Base-by-base conservation (phyloP, 2,888 invertebrate genomes). In the Andrena flavipes region DNA sequence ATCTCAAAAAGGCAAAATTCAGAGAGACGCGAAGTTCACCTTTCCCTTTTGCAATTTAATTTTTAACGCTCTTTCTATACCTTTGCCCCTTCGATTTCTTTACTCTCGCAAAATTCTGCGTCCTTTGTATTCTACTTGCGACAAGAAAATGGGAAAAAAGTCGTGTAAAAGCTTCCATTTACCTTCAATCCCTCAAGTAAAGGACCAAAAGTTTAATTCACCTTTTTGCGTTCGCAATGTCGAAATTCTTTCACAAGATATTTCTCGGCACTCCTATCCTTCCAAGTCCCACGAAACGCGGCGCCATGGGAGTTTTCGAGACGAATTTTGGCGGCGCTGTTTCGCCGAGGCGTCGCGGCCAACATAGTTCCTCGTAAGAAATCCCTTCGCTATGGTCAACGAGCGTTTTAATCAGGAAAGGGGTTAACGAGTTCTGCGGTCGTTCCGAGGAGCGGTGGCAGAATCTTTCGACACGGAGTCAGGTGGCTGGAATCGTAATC, bases 401-500 rank as follows among this genome's bases (percentile, higher is more conserved):
- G 68, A 84, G 64, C 29, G 63, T 68, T 77, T 71, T 71, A 60
- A 86, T 80, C 56, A 68, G 30, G 54, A 69, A 87, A 90, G 63
- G 90, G 90, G 84, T 90, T 89, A 88, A 88, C 86, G 85, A 90
- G 86, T 85, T 86, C 64, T 78, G 68, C 64, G 75, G 73, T n/a
- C 48, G 56, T 59, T n/a, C 29, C 49, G 60, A 72, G 63, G 30
- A 64, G 59, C 62, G 78, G 73, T 84, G 74, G 88, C 86, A 76
- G 73, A 82, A 86, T 80, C 84, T 87, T 86, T 87, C 88, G 90
- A 88, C 83, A 90, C 88, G 90, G 90, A 85, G 90, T 90, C 90
- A 90, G 90, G 84, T 90, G 90, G 90, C 69, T 76, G 82, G 87
- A 84, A 82, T 83, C 84, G 81, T 87, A 84, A 88, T 89, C 74